These are phyloP conservation scores for Lagopus leucura DNA, from an alignment of 2,113 vertebrate species.

Conservation along the genomic window DNA sequence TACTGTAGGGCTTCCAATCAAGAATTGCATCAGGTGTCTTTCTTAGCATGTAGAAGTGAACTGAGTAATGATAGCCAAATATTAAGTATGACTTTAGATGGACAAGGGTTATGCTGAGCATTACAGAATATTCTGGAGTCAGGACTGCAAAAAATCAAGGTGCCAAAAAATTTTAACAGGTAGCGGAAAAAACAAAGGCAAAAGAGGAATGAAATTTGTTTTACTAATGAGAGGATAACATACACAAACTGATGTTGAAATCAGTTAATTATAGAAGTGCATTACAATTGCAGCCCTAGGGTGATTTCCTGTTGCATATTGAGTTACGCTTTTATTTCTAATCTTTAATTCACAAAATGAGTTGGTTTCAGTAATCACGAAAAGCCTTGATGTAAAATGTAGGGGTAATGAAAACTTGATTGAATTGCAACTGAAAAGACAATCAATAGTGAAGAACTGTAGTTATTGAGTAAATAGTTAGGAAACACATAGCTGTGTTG, in stretches of 20 bases:
- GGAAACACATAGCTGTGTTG: not conserved
- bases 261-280: not conserved
- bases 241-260: not conserved
- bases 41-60: not conserved
- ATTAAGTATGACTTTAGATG: not conserved
- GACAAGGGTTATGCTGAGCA: not conserved
- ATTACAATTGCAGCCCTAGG: not conserved
- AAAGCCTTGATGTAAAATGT: not conserved
- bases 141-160: not conserved
- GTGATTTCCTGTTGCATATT: not conserved
- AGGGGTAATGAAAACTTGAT: not conserved
- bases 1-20: not conserved
- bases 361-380: not conserved
- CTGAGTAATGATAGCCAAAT: not conserved
- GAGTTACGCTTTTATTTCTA: not conserved
- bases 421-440: not conserved
- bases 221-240: not conserved
- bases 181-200: not conserved
- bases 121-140: not conserved
- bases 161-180: not conserved
- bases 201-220: not conserved
- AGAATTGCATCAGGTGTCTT: not conserved
- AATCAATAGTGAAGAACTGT: not conserved
- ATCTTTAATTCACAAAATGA: slow-evolving; percentile 6
- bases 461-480: not conserved